A percentile compares a stretch with the other conserved stretches of the same genome.
phyloP scores from a whole-genome alignment of 1,140 invertebrate species.

The Bicyclus anynana region DNA sequence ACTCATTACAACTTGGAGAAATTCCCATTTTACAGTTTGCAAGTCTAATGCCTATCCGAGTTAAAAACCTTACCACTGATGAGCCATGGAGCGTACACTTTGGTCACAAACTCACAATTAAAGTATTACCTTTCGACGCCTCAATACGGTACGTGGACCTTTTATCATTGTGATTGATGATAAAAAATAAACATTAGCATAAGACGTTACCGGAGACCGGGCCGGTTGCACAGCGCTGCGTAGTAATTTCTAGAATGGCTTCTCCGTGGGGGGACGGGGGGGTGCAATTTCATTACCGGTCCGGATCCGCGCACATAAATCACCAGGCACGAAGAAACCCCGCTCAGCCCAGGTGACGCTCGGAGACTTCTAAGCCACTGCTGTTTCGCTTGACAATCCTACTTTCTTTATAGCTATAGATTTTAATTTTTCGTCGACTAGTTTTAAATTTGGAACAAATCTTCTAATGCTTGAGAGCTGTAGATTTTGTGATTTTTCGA shows the following conservation, averaged over 20 bases:
- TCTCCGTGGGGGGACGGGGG: slow-evolving; percentile 32
- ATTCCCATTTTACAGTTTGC: too few species aligned
- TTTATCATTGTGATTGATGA: slow-evolving; percentile 50
- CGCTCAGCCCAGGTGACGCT: slow-evolving; percentile 68
- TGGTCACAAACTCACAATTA: slow-evolving; percentile 46
- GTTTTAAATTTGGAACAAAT: slow-evolving; percentile 67
- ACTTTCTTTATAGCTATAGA: slow-evolving; percentile 68
- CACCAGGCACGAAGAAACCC: slow-evolving; percentile 70
- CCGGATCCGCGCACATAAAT: slow-evolving; percentile 78
- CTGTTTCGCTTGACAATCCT: slow-evolving; percentile 55
- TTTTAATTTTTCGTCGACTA: too few species aligned
- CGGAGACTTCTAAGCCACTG: slow-evolving; percentile 61
- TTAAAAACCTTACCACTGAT: too few species aligned
- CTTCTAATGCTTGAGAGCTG: too few species aligned
- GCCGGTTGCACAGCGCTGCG: slow-evolving; percentile 43
- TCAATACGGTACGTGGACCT: slow-evolving; percentile 28
- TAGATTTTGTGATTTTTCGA: too few species aligned
- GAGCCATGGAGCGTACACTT: too few species aligned
- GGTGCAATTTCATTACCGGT: slow-evolving; percentile 78
- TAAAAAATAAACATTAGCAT: slow-evolving; percentile 56
- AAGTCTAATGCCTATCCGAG: too few species aligned
- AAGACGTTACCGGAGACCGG: slow-evolving; percentile 33
- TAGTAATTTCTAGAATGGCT: slow-evolving; percentile 75
- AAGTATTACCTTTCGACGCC: slow-evolving; percentile 39
- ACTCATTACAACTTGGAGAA: too few species aligned